Percentiles rank a stretch among this genome's conserved stretches.
Evolutionary conservation across 2,113 vertebrate species (phyloP).

Genomic region (Phyllopteryx taeniolatus): DNA sequence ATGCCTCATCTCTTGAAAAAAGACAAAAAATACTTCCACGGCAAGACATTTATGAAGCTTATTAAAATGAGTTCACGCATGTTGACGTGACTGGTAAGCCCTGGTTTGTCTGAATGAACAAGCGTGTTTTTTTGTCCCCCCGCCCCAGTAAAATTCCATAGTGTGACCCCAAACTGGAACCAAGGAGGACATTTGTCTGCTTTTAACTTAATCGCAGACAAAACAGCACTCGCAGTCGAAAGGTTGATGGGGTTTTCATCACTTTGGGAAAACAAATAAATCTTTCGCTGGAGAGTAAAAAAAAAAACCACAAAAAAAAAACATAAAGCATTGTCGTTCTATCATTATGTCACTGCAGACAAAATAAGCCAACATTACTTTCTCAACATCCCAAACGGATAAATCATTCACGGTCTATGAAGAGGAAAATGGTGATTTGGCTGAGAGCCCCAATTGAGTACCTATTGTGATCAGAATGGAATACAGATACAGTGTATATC

Average conservation of each 20-base stretch:
- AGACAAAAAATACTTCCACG: constrained; percentile 6
- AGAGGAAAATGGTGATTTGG: constrained; percentile 21
- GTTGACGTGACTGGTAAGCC: constrained; percentile 24
- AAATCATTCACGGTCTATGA: constrained; percentile 48
- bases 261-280: constrained; percentile 37
- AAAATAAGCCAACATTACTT: constrained; percentile 48
- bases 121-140: constrained; percentile 28
- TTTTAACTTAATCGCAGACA: constrained; percentile 46
- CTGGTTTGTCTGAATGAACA: constrained; percentile 49
- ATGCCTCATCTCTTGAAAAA: constrained; percentile 2
- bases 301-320: constrained; percentile 14
- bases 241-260: constrained; percentile 23
- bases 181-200: constrained; percentile 41
- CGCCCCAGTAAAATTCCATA: constrained; percentile 31
- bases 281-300: constrained; percentile 33
- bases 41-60: constrained; percentile 35
- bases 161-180: constrained; percentile 61
- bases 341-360: constrained; percentile 9
- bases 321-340: constrained; percentile 30
- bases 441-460: background rate
- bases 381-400: constrained; percentile 5
- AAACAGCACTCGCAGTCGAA: constrained; percentile 48
- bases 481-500: too few relatives aligned
- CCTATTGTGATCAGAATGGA: too few relatives aligned
- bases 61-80: constrained; percentile 30